Evolutionary conservation across 2,113 vertebrate genomes (phyloP), one percentile per base, ranked within the genome.

Genomic region (Oxyura jamaicensis): DNA sequence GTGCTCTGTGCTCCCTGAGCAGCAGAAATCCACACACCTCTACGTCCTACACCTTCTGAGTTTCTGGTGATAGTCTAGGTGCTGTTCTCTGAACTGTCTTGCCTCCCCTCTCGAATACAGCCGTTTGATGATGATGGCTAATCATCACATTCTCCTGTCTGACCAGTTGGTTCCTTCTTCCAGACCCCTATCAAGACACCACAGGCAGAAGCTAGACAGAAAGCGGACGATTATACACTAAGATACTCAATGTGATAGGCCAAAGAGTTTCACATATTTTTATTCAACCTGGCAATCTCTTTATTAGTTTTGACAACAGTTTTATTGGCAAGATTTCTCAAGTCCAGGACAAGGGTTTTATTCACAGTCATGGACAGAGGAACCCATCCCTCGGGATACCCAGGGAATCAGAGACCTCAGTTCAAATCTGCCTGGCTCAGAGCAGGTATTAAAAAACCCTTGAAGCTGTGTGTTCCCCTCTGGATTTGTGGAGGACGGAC

Each of bases 21-120:
- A 1, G 0, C 4, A 18, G 67, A 86, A 87, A 71, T 23, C n/a
- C 52, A 83, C n/a, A 90, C 58, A 58, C 1, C 3, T 18, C 21
- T 36, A 31, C 1, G 17, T 33, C 31, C 44, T 23, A 3, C 1
- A 0, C 41, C 50, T 83, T 29, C 22, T 19, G 6, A 18, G 8
- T 10, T 94, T 86, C 73, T 71, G 44, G 48, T 28, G 35, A 42
- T 6, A 59, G 52, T 23, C 56, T 52, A 56, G 33, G 13, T 50
- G 23, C 63, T 0, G 2, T 5, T 60, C 29, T 71, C 13, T 73
- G 42, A 76, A 63, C 3, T 39, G 31, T 53, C 29, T 48, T 88
- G 53, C 18, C 20, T 39, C 20, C 22, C 9, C 6, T 67, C 55
- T 39, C 53, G 14, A 86, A 39, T 23, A 14, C 28, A 52, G 35